phyloP scores from a whole-genome alignment of 2,888 invertebrate species.

The Meiosimyza platycephala region DNA sequence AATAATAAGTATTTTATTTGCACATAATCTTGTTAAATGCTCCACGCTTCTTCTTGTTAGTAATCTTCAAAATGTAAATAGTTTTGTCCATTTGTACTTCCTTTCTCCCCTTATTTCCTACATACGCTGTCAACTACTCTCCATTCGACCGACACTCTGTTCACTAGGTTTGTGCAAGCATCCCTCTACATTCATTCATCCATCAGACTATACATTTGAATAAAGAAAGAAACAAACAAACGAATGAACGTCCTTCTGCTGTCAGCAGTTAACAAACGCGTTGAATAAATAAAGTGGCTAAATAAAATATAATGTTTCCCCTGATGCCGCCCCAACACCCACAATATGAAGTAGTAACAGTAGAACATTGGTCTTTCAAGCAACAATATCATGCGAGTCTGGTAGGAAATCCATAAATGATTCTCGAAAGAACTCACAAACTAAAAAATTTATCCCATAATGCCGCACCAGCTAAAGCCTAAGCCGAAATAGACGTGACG shows the following conservation, averaged over 20 bases:
- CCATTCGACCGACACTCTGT: background rate
- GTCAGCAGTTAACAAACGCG: constrained; percentile 22
- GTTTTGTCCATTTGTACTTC: too few relatives aligned
- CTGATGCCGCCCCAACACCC: constrained; percentile 40
- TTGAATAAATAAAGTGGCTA: constrained; percentile 47
- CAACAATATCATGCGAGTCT: constrained; percentile 9
- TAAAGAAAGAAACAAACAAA: background rate
- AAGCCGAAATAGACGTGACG: too few relatives aligned
- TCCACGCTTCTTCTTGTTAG: constrained; percentile 1
- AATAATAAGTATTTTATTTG: constrained; percentile 15
- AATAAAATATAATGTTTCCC: constrained; percentile 47
- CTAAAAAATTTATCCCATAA: background rate
- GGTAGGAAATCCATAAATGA: too few relatives aligned
- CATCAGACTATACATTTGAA: background rate
- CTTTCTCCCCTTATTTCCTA: too few relatives aligned
- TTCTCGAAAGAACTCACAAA: background rate
- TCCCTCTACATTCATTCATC: background rate
- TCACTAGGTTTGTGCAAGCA: background rate
- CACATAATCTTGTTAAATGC: constrained; percentile 9
- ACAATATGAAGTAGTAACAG: constrained; percentile 20
- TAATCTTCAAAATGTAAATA: too few relatives aligned
- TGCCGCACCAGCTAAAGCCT: too few relatives aligned
- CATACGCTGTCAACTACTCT: background rate
- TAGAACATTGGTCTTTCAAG: background rate
- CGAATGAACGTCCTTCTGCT: constrained; percentile 9